Base-by-base conservation (phyloP, 1,140 invertebrate species). In the Drosophila nannoptera region DNA sequence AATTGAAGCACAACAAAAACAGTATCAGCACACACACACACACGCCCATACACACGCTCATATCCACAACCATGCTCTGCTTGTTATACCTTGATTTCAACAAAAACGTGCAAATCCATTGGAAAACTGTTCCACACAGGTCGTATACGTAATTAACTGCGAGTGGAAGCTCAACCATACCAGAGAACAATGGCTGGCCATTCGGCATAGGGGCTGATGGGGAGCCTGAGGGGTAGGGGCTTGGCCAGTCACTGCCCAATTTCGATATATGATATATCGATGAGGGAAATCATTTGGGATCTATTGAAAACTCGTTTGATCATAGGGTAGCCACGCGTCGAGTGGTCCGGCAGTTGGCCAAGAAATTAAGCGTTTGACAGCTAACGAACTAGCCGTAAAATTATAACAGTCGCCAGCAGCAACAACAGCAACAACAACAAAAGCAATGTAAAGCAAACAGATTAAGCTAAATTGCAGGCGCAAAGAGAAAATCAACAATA, bases 311-410 rank as follows among this genome's bases (percentile, higher is more conserved):
- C n/a, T 22, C 22, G 3, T 22, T 22, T 31, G 9, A 31, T n/a
- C n/a, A n/a, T n/a, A 49, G 43, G 11, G 35, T 42, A 42, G 33
- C 31, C 35, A 2, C 0, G 12, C 4, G 42, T 38, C 22, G 5
- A 36, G 53, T 16, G 69, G 40, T 8, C 8, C 22, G 16, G 8
- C 11, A 9, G 16, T 7, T 53, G 16, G 31, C 16, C 45, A 32
- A 62, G 75, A 78, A 78, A 60, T 67, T 48, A 73, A 80, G 61
- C 62, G 54, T 56, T 74, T 54, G 36, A 68, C 70, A 75, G 71
- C 68, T 77, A 82, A 82, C 74, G 78, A 75, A 74, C 74, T 71
- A 71, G 63, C 70, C 70, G 82, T 82, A 74, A 82, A 82, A 82
- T 77, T 71, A 74, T 82, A 75, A 77, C 78, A 82, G 82, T 78